A percentile compares a stretch with the other conserved stretches of the same genome.
These are phyloP conservation scores for Gibbula magus DNA, from an alignment of 2,888 invertebrate genomes.

Conservation along the genomic window DNA sequence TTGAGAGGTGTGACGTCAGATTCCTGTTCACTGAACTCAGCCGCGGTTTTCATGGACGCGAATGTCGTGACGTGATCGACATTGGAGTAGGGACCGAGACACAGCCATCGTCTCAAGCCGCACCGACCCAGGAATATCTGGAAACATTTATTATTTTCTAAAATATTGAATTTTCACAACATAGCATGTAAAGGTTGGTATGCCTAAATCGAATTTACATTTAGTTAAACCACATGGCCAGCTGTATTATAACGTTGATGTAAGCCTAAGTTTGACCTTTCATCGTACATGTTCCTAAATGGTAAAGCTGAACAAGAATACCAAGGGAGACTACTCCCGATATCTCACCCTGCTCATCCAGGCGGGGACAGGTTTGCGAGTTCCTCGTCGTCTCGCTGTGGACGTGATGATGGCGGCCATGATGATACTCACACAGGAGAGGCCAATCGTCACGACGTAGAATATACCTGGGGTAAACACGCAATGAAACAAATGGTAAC, in stretches of 20 bases:
- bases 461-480: slow-evolving; percentile 28
- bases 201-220: too few species aligned
- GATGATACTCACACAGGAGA: slow-evolving; percentile 36
- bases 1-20: slow-evolving; percentile 36
- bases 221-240: too few species aligned
- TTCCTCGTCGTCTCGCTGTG: slow-evolving; percentile 23
- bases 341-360: slow-evolving; percentile 31
- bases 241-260: too few species aligned
- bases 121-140: slow-evolving; percentile 37
- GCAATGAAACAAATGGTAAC: background rate
- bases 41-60: slow-evolving; percentile 24
- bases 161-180: too few species aligned
- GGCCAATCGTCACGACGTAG: slow-evolving; percentile 30
- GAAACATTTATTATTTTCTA: background rate
- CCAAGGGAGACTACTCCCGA: too few species aligned
- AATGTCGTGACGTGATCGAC: slow-evolving; percentile 23
- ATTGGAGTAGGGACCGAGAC: slow-evolving; percentile 28
- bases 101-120: slow-evolving; percentile 36
- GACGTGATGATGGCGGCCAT: slow-evolving; percentile 35
- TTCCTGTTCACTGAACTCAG: slow-evolving; percentile 30
- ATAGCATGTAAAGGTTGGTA: too few species aligned
- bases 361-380: slow-evolving; percentile 27
- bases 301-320: too few species aligned
- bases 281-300: too few species aligned
- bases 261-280: too few species aligned